These are phyloP conservation scores for Syndactyla subalaris DNA, from an alignment of 2,797 vertebrate genomes.

Conservation along the genomic window DNA sequence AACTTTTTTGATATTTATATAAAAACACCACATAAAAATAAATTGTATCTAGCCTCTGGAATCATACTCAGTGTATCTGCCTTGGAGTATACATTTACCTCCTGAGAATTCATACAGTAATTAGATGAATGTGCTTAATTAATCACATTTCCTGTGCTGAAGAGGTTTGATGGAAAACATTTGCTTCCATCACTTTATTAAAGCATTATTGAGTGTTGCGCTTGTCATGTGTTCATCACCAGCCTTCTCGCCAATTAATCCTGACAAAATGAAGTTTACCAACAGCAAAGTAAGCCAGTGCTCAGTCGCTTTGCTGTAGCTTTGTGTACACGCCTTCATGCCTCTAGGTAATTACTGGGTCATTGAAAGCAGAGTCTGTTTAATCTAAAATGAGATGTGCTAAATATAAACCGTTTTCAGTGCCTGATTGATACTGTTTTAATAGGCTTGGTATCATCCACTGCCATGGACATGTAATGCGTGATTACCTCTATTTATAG, in stretches of 20 bases:
- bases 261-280: conserved; percentile 67
- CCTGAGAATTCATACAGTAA: conserved; percentile 54
- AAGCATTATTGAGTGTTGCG: conserved; percentile 36
- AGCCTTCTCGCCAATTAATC: conserved; percentile 67
- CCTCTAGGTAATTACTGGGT: conserved; percentile 73
- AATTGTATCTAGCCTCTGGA: conserved; percentile 6
- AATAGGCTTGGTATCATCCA: conserved; percentile 1
- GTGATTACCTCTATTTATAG: conserved; percentile 52
- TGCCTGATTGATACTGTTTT: conserved; percentile 49
- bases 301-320: conserved; percentile 47
- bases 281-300: conserved; percentile 55
- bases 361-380: conserved; percentile 67
- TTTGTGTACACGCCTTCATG: conserved; percentile 60
- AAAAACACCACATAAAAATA: conserved; percentile 11
- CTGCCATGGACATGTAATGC: neutral
- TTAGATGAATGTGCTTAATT: conserved; percentile 68
- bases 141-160: conserved; percentile 67
- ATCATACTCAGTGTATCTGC: neutral
- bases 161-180: conserved; percentile 68
- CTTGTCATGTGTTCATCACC: conserved; percentile 65
- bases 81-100: conserved; percentile 23
- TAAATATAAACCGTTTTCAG: conserved; percentile 70
- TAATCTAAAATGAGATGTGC: conserved; percentile 72
- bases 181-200: conserved; percentile 63
- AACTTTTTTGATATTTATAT: conserved; percentile 2